Evolutionary conservation across 2,113 vertebrate species (phyloP).

Genomic region (Oncorhynchus mykiss): DNA sequence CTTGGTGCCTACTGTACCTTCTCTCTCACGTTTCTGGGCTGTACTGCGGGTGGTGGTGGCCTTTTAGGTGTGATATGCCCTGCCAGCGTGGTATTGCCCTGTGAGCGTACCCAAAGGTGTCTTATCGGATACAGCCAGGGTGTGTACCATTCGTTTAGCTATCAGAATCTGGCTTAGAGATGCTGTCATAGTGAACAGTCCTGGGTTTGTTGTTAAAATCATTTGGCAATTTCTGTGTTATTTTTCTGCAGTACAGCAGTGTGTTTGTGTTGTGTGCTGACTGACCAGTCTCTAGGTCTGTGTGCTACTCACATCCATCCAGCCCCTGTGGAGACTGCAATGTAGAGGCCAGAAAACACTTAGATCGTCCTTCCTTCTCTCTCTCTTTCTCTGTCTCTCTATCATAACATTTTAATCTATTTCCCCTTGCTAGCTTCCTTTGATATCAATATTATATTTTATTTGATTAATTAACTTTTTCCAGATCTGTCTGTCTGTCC

Average conservation of each 20-base stretch:
- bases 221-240: neutral
- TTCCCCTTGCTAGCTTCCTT: too few species aligned
- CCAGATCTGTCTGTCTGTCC: too few species aligned
- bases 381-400: slow-evolving; percentile 1
- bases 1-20: neutral
- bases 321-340: neutral
- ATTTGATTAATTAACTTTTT: too few species aligned
- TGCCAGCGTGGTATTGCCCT: slow-evolving; percentile 12
- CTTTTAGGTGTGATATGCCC: neutral
- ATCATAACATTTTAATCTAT: too few species aligned
- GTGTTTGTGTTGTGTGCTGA: neutral
- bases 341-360: neutral
- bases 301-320: neutral
- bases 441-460: too few species aligned
- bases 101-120: neutral
- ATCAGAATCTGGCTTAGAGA: neutral
- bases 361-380: neutral
- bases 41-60: neutral
- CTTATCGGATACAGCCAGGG: neutral
- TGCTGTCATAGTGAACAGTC: neutral
- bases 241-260: neutral
- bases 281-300: neutral
- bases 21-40: slow-evolving; percentile 5
- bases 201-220: neutral
- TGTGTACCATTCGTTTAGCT: neutral